Conservation (phyloP, 2,113 vertebrate genomes). For the Peromyscus polionotus region DNA sequence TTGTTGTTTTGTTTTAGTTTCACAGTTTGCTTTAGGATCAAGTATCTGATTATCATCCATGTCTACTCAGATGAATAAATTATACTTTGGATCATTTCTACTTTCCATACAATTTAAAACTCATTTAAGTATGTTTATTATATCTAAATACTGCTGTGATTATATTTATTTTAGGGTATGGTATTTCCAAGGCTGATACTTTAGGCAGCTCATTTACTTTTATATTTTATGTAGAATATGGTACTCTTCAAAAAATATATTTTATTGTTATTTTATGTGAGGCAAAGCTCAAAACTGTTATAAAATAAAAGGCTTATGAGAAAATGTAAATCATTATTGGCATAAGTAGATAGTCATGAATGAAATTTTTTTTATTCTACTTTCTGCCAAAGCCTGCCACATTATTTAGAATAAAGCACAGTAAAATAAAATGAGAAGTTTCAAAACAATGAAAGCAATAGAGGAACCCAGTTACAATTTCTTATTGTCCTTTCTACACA, state of each 20-base stretch:
- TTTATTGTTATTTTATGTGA: conserved; percentile 58
- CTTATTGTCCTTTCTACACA: conserved; percentile 53
- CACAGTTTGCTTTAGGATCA: conserved; percentile 38
- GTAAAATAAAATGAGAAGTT: conserved; percentile 56
- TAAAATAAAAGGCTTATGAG: conserved; percentile 53
- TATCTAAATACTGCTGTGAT: background rate
- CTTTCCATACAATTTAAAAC: background rate
- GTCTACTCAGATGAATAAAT: background rate
- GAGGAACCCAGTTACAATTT: conserved; percentile 26
- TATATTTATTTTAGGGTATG: background rate
- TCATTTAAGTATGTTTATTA: conserved; percentile 14
- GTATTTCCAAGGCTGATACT: background rate
- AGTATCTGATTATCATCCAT: background rate
- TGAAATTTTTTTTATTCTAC: background rate
- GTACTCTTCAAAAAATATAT: background rate
- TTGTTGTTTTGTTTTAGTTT: conserved; percentile 20
- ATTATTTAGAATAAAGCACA: conserved; percentile 72
- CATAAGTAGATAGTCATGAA: conserved; percentile 34
- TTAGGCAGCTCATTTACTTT: conserved; percentile 14
- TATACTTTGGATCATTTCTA: conserved; percentile 31
- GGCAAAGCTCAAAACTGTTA: conserved; percentile 50
- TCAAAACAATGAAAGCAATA: conserved; percentile 37
- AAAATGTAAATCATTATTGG: conserved; percentile 49
- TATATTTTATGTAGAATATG: conserved; percentile 27
- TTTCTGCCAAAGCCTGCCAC: conserved; percentile 18